Evolutionary conservation across 2,888 invertebrate genomes (phyloP).

Genomic region (Pandemis heparana): DNA sequence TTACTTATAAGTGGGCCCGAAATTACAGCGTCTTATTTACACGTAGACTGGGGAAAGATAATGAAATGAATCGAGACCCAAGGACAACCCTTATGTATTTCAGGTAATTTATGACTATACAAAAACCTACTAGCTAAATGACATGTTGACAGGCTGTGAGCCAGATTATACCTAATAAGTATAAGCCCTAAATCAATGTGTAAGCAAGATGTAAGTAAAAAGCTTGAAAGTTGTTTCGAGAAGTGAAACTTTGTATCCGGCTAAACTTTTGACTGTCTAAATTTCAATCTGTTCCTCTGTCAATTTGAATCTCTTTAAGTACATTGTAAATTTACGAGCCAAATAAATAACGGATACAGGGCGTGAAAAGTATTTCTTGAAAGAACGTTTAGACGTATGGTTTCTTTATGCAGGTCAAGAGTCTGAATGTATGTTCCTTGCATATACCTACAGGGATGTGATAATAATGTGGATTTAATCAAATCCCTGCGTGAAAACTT

Average conservation of each 20-base stretch:
- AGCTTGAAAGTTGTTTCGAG: background rate
- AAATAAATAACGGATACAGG: background rate
- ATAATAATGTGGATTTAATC: too few relatives aligned
- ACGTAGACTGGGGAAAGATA: background rate
- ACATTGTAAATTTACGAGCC: background rate
- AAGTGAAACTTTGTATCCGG: background rate
- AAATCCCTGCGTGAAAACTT: too few relatives aligned
- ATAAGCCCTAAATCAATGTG: background rate
- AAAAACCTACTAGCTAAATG: background rate
- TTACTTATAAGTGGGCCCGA: background rate
- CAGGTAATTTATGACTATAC: background rate
- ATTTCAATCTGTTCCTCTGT: background rate
- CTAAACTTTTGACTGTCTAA: background rate
- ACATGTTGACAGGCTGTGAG: background rate
- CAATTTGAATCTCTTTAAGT: background rate
- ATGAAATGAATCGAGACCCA: background rate
- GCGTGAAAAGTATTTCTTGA: too few relatives aligned
- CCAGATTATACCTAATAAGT: background rate
- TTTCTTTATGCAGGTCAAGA: too few relatives aligned
- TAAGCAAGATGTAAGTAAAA: background rate
- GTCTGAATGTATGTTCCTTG: too few relatives aligned
- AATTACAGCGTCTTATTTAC: background rate
- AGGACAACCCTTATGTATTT: constrained; percentile 6
- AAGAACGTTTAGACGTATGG: too few relatives aligned
- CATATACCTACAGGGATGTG: too few relatives aligned